phyloP scores from a whole-genome alignment of 2,113 vertebrate species.

The Eulemur macaco region DNA sequence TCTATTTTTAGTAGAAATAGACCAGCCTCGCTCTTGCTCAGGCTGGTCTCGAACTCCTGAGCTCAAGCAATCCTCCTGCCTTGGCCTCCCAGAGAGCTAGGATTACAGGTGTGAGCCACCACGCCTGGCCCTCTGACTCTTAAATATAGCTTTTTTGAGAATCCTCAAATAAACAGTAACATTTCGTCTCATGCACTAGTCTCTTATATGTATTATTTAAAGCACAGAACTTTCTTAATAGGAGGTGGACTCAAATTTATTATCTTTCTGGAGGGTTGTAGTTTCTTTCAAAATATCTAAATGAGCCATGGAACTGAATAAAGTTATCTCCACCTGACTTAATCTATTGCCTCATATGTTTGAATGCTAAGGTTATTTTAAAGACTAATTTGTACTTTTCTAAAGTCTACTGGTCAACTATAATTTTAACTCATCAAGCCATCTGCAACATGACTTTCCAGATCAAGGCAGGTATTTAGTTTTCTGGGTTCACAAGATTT shows the following conservation, averaged over 20 bases:
- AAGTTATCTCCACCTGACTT: slow-evolving; percentile 69
- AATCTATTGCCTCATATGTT: slow-evolving; percentile 59
- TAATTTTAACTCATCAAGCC: slow-evolving; percentile 58
- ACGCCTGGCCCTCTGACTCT: background rate
- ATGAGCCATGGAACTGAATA: slow-evolving; percentile 39
- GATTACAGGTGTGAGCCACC: too few relatives aligned
- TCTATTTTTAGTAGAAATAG: too few relatives aligned
- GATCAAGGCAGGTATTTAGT: slow-evolving; percentile 35
- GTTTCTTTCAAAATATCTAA: slow-evolving; percentile 70
- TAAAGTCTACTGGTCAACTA: slow-evolving; percentile 63
- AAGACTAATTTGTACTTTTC: slow-evolving; percentile 65
- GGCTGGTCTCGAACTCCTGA: too few relatives aligned
- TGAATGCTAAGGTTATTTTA: slow-evolving; percentile 67
- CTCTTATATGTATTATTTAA: slow-evolving; percentile 42
- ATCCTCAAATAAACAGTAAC: background rate
- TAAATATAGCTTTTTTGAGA: slow-evolving; percentile 12
- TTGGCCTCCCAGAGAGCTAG: too few relatives aligned
- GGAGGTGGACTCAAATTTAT: background rate
- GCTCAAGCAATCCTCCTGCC: too few relatives aligned
- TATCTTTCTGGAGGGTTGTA: slow-evolving; percentile 58
- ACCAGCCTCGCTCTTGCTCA: too few relatives aligned
- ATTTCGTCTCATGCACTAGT: slow-evolving; percentile 17
- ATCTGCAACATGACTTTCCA: slow-evolving; percentile 63
- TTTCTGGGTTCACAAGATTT: slow-evolving; percentile 39
- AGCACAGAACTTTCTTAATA: slow-evolving; percentile 35